phyloP scores from a whole-genome alignment of 2,113 vertebrate species.

The Suricata suricatta region DNA sequence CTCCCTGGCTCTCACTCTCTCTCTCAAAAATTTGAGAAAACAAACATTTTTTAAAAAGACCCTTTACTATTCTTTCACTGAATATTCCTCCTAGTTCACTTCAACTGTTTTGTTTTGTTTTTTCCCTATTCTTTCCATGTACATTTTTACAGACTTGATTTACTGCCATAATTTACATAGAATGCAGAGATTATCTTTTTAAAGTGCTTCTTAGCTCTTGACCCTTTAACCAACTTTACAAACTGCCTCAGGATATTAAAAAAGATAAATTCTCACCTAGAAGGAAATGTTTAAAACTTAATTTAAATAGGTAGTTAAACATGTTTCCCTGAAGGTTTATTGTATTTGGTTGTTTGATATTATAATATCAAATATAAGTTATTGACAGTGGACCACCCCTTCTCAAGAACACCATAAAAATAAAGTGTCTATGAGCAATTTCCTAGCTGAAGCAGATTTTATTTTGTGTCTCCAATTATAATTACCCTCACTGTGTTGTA shows the following conservation, averaged over 20 bases:
- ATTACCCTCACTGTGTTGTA: slow-evolving; percentile 32
- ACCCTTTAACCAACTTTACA: neutral
- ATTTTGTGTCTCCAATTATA: neutral
- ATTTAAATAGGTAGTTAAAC: slow-evolving; percentile 24
- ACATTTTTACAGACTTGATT: neutral
- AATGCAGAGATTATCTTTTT: neutral
- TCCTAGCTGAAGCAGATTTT: neutral
- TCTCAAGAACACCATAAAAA: neutral
- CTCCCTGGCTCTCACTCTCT: no score
- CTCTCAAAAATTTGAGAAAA: no score
- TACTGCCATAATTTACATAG: neutral
- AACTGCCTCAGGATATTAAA: slow-evolving; percentile 28
- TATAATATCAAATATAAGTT: slow-evolving; percentile 38
- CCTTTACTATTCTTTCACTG: neutral
- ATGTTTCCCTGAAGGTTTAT: slow-evolving; percentile 37
- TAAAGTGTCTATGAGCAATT: slow-evolving; percentile 20
- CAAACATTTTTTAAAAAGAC: neutral
- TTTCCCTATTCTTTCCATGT: neutral
- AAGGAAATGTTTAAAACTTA: slow-evolving; percentile 21
- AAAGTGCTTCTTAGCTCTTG: neutral
- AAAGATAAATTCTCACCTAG: neutral
- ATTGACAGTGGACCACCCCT: neutral
- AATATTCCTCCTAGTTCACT: neutral
- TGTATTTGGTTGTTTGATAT: slow-evolving; percentile 38
- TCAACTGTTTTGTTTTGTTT: neutral